Evolutionary conservation across 30 jellyfish, hydroid and myxozoan genomes (phyloP), one percentile per base, ranked within the genome.

Genomic region (Aurelia aurita complex sp. Pacific): DNA sequence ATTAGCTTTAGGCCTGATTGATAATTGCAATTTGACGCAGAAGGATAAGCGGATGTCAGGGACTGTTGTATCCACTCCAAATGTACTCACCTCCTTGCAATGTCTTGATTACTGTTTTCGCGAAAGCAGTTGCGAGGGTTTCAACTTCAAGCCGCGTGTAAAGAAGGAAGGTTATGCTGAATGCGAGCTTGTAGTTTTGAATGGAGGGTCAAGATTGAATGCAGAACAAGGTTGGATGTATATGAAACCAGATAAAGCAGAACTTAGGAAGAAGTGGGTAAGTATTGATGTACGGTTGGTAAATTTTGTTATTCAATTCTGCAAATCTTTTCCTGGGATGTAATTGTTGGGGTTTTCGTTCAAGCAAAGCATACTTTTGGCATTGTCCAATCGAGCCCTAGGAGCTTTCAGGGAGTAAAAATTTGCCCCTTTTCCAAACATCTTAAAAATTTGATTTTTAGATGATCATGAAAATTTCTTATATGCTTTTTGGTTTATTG

Each of bases 31-130:
- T 32, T 18, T 32, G 51, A 10, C n/a, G n/a, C 66, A 59, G 4
- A 18, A 17, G 8, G 40, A 23, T 33, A 16, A 42, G 2, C 68
- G 67, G 32, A 32, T 77, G 64, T 7, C 63, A 15, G 87, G 52
- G 18, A 55, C 67, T 10, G 77, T 77, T 6, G n/a, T 77, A 34
- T 29, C 40, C 15, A 77, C 67, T 35, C 35, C 15, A 12, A 16
- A 4, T 3, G 70, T 61, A 7, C 36, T 62, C 43, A 77, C 65
- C 2, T 63, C 77, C 3, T 77, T 77, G 51, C 87, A 77, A 16
- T 77, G 87, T 43, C 66, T 59, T 10, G 87, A 77, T 32, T 5
- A 10, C 1, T 77, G 87, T 43, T 77, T 77, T 15, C 77, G 87
- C 4, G 16, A 50, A 8, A 42, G 43, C 36, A 18, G 64, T n/a